Evolutionary conservation across 2,113 vertebrate genomes (phyloP).

Genomic region (Nycticebus coucang): DNA sequence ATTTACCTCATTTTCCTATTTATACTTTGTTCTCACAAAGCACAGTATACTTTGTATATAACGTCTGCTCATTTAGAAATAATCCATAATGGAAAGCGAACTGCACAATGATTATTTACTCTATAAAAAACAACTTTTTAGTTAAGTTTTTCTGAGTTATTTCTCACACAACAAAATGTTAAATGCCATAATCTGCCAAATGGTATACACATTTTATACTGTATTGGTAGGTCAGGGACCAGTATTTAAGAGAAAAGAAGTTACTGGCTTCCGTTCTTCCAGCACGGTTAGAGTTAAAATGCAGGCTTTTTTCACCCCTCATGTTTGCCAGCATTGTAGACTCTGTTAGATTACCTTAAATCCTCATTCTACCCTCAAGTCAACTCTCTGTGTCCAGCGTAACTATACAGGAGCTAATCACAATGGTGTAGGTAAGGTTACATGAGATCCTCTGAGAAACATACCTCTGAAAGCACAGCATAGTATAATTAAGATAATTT

Average conservation of each 20-base stretch:
- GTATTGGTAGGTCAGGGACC: background rate
- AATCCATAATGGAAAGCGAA: background rate
- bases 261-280: background rate
- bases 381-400: background rate
- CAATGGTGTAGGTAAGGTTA: background rate
- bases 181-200: background rate
- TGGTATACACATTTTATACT: background rate
- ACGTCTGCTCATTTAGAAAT: background rate
- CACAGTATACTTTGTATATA: background rate
- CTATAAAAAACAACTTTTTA: background rate
- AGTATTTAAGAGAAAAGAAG: background rate
- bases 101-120: background rate
- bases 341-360: background rate
- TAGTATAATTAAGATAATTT: constrained; percentile 71
- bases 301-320: background rate
- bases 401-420: background rate
- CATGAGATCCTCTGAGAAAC: constrained; percentile 38
- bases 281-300: background rate
- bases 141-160: constrained; percentile 11
- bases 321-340: background rate
- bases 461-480: background rate
- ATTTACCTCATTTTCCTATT: constrained; percentile 11
- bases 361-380: background rate
- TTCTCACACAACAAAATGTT: constrained; percentile 19
- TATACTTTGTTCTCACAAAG: background rate